Base-by-base conservation (phyloP, 2,797 vertebrate genomes). In the Siniperca undulata region DNA sequence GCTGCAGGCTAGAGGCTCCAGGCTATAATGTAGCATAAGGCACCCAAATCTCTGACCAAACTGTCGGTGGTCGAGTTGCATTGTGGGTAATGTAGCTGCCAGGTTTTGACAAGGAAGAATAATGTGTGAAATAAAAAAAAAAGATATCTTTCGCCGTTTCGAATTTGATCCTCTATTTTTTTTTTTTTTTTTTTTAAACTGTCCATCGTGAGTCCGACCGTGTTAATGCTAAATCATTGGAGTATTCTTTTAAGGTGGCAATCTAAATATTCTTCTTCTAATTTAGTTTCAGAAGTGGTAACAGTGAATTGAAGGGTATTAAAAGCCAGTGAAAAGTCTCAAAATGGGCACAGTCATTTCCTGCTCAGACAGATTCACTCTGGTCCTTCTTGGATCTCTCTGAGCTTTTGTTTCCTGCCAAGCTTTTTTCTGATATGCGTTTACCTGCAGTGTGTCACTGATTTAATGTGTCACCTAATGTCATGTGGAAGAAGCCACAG, bases 401-500 rank as follows among this genome's bases (percentile, higher is more conserved):
- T 0, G 8, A 30, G 14, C 38, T 30, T n/a, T 8, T 14, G n/a
- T 38, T 24, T 77, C 48, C 38, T n/a, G 27, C 7, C 34, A 5
- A 36, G 48, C 64, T 13, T 46, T 50, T 24, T 12, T 53, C 34
- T 6, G 2, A 62, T 24, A 0, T 13, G 27, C 5, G 7, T 11
- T 61, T 12, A 61, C 36, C 61, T 52, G 11, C 53, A 66, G 42
- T 0, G 5, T 65, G 74, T 73, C 70, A 77, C 76, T 79, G 73
- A 78, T 84, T 86, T 22, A 77, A 73, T 5, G 9, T n/a, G 55
- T 17, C 65, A 2, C 46, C 66, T 70, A 4, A 40, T 40, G 46
- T 73, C 0, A 3, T 2, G 24, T 7, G 53, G 78, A 40, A 40
- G 64, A 59, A 46, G 40, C 40, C 36, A 5, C 69, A 20, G 72